Conservation (phyloP, 2,113 vertebrate species). For the Mesoclemmys tuberculata region DNA sequence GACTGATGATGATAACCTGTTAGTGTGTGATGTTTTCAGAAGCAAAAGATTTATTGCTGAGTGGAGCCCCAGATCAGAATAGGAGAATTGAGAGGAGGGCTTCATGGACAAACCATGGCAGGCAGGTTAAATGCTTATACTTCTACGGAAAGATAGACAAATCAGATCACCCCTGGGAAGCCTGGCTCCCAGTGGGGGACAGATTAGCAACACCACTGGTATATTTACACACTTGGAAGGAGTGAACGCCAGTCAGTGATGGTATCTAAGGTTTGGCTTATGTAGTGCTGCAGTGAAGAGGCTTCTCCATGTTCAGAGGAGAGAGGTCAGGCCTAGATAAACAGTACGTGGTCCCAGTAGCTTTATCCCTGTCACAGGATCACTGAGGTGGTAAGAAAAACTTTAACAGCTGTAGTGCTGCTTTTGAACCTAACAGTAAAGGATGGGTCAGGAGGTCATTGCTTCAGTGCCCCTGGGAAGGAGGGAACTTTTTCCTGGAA, state of each 20-base stretch:
- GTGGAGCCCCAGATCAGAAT: not conserved
- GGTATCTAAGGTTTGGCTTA: slow-evolving; percentile 23
- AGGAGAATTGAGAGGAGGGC: not conserved
- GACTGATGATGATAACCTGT: not conserved
- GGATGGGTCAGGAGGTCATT: slow-evolving; percentile 57
- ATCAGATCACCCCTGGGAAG: slow-evolving; percentile 17
- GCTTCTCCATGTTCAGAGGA: slow-evolving; percentile 9
- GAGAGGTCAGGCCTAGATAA: slow-evolving; percentile 65
- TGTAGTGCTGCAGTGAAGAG: slow-evolving; percentile 10
- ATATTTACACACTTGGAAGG: not conserved
- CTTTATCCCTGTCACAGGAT: slow-evolving; percentile 9
- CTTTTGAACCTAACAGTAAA: slow-evolving; percentile 65
- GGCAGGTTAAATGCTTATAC: slow-evolving; percentile 49
- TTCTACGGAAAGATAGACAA: slow-evolving; percentile 51
- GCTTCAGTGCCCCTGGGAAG: slow-evolving; percentile 60
- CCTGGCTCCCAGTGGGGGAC: not conserved
- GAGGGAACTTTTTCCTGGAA: slow-evolving; percentile 55
- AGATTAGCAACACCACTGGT: not conserved
- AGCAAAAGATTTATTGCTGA: slow-evolving; percentile 17
- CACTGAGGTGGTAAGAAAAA: slow-evolving; percentile 64
- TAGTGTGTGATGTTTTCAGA: not conserved
- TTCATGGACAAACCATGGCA: not conserved
- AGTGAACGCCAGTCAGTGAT: slow-evolving; percentile 11
- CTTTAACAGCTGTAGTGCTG: slow-evolving; percentile 69
- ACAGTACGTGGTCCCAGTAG: slow-evolving; percentile 37